Evolutionary conservation across 2,113 vertebrate genomes (phyloP).

Genomic region (Tamias sibiricus): DNA sequence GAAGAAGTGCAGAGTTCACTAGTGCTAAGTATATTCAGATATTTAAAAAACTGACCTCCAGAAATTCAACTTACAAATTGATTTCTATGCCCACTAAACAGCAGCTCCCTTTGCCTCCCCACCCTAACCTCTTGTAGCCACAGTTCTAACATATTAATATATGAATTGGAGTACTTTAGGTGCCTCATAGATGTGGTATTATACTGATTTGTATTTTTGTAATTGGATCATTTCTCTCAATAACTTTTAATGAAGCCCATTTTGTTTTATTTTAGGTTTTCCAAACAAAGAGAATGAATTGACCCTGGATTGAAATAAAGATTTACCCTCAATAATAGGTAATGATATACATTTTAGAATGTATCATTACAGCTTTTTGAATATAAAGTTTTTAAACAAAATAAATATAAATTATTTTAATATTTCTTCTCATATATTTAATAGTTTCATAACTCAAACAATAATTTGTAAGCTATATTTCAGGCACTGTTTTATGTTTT

Average conservation of each 20-base stretch:
- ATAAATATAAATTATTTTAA: not conserved
- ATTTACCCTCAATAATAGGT: constrained; percentile 19
- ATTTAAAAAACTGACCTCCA: not conserved
- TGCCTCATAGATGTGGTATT: not conserved
- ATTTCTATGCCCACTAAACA: not conserved
- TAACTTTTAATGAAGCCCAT: constrained; percentile 68
- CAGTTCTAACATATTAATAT: not conserved
- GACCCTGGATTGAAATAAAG: constrained; percentile 47
- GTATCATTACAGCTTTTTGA: not conserved
- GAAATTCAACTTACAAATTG: not conserved
- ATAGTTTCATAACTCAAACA: not conserved
- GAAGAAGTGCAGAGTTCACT: not conserved
- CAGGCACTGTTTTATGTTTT: not conserved
- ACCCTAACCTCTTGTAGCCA: not conserved
- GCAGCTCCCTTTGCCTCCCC: accelerated
- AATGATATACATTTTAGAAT: constrained; percentile 47
- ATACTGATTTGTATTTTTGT: not conserved
- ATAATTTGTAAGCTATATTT: not conserved
- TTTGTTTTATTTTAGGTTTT: constrained; percentile 70
- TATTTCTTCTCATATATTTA: not conserved
- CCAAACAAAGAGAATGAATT: constrained; percentile 32
- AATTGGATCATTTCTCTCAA: constrained; percentile 47
- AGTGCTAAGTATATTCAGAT: not conserved
- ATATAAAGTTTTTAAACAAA: not conserved
- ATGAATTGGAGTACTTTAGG: not conserved